phyloP scores from a whole-genome alignment of 2,113 vertebrate genomes.

The Hipposideros armiger region DNA sequence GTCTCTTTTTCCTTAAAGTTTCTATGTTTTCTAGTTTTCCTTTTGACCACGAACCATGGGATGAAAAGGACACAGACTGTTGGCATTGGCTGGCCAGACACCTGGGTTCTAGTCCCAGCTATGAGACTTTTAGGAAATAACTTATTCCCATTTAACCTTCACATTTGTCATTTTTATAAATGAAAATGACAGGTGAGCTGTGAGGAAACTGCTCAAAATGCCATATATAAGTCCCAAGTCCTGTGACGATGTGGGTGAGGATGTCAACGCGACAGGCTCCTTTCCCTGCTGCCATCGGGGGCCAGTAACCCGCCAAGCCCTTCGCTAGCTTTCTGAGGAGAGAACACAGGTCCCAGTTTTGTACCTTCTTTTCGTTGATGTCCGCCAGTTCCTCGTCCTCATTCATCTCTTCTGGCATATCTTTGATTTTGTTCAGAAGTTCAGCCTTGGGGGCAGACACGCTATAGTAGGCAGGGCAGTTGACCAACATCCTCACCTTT shows the following conservation, averaged over 20 bases:
- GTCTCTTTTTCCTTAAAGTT: neutral
- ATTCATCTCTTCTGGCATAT: constrained; percentile 85
- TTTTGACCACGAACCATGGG: neutral
- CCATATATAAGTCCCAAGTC: neutral
- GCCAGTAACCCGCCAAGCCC: neutral
- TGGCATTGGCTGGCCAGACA: neutral
- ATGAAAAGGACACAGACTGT: neutral
- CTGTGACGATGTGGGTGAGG: neutral
- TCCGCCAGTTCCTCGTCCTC: constrained; percentile 90
- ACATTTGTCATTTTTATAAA: neutral
- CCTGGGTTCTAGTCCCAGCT: neutral
- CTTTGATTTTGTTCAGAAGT: constrained; percentile 86
- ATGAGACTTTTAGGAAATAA: neutral
- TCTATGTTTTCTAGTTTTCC: neutral
- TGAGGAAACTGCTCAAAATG: neutral
- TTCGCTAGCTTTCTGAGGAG: neutral
- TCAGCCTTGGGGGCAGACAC: constrained; percentile 86
- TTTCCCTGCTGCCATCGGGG: neutral
- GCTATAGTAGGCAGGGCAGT: constrained; percentile 87
- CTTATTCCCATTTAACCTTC: neutral
- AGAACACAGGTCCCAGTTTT: neutral
- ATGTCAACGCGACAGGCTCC: neutral
- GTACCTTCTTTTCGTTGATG: constrained; percentile 94
- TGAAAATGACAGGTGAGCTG: neutral
- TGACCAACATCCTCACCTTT: constrained; percentile 64